A percentile compares a stretch with the other conserved stretches of the same genome.
Conservation (phyloP, 2,113 vertebrate genomes). For the Forbesichthys agassizii region DNA sequence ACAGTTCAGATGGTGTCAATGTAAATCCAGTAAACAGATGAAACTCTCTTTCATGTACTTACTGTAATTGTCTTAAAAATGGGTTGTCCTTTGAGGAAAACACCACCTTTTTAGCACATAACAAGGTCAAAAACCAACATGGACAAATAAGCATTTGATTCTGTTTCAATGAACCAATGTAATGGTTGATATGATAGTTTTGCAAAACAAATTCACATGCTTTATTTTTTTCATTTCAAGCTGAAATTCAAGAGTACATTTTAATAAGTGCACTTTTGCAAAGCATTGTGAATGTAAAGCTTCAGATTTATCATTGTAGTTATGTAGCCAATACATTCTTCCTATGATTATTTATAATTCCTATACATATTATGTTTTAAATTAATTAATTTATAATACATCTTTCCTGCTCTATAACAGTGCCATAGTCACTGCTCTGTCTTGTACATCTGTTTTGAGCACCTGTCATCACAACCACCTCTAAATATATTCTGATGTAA, state of each 20-base stretch:
- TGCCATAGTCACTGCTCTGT: not conserved
- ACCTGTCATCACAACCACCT: slow-evolving; percentile 40
- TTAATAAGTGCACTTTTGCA: slow-evolving; percentile 70
- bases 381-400: slow-evolving; percentile 17
- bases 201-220: slow-evolving; percentile 44
- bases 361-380: slow-evolving; percentile 13
- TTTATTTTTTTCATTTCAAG: slow-evolving; percentile 27
- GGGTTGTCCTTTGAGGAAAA: slow-evolving; percentile 5
- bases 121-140: slow-evolving; percentile 9
- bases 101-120: not conserved
- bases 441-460: slow-evolving; percentile 26
- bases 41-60: not conserved
- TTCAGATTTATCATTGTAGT: slow-evolving; percentile 32
- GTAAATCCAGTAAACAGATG: slow-evolving; percentile 12
- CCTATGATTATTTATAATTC: slow-evolving; percentile 12
- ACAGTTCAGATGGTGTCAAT: not conserved
- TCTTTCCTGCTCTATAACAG: slow-evolving; percentile 5
- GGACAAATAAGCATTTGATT: not conserved
- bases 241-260: slow-evolving; percentile 59
- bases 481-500: slow-evolving; percentile 8
- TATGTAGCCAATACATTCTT: slow-evolving; percentile 5
- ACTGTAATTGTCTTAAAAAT: slow-evolving; percentile 14
- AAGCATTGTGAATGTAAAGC: slow-evolving; percentile 73
- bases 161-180: not conserved
- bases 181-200: not conserved